Evolutionary conservation across 2,888 invertebrate genomes (phyloP), one percentile per base, ranked within the genome.

Genomic region (Chaitophorus viminalis): DNA sequence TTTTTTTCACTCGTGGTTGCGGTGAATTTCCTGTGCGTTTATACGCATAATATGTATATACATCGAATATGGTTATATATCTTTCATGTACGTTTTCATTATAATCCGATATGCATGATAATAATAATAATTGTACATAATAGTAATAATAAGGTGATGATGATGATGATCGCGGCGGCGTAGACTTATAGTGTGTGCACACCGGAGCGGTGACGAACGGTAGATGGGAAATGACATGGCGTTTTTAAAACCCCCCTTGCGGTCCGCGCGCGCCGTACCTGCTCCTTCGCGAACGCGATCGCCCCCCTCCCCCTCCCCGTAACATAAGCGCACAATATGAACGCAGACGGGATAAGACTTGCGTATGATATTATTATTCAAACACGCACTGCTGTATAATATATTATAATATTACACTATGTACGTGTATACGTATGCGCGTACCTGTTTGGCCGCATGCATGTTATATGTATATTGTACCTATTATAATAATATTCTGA

Each of bases 151-250:
- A 68, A 4, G 68, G 14, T 29, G 68, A 68, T 68, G 68, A 68
- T 11, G 76, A 76, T 29, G 76, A 46, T 14, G 46, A 52, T 46
- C 76, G 76, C 46, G 54, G 54, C 54, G 54, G n/a, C n/a, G n/a
- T 52, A 17, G 21, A 9, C 2, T 25, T 11, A 46, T 9, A 5
- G 46, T 46, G 46, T 46, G 46, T 46, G 46, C 46, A 14, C 46
- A 14, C 46, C 14, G 46, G 2, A 46, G 46, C 60, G 8, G 52
- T 9, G 6, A 14, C n/a, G n/a, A 8, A 46, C 25, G 75, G 46
- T 52, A 11, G 60, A 78, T 60, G 33, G 83, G 84, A 84, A 84
- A 84, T 84, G 84, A 84, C 76, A 76, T 11, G n/a, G 84, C 84
- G 84, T 75, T 84, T 84, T 84, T 52, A 52, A 70, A 46, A 70